These are phyloP conservation scores for Holacanthus passer DNA, from an alignment of 2,113 vertebrate species.

Conservation along the genomic window DNA sequence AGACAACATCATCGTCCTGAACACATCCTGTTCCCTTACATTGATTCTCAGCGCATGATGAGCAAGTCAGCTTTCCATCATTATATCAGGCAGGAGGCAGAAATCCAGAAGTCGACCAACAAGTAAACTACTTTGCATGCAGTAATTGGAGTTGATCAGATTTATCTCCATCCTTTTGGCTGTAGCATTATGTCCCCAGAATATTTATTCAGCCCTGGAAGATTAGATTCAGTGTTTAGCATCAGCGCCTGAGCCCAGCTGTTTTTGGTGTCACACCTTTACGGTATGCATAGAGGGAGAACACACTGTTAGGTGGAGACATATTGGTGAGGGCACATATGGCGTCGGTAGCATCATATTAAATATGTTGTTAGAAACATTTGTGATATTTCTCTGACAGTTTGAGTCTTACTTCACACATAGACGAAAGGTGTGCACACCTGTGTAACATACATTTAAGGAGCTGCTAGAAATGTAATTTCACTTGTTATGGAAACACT, in stretches of 20 bases:
- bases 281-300: neutral
- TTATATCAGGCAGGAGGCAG: neutral
- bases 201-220: constrained; percentile 6
- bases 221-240: constrained; percentile 18
- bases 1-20: constrained; percentile 47
- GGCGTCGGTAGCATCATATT: constrained; percentile 19
- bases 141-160: constrained; percentile 13
- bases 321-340: neutral
- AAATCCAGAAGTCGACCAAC: neutral
- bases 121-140: constrained; percentile 7
- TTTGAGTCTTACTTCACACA: neutral
- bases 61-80: neutral
- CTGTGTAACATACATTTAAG: neutral
- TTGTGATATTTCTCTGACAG: constrained; percentile 1
- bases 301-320: neutral
- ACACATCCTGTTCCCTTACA: constrained; percentile 50
- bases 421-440: neutral
- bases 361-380: constrained; percentile 17
- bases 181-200: neutral
- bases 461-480: neutral
- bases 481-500: neutral
- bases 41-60: constrained; percentile 30
- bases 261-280: constrained; percentile 3
- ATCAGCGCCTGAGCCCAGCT: constrained; percentile 10
- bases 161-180: neutral